Percentiles rank a stretch among this genome's conserved stretches.
These are phyloP conservation scores for Drosophila pseudotakahashii DNA, from an alignment of 2,888 invertebrate genomes.

Conservation along the genomic window DNA sequence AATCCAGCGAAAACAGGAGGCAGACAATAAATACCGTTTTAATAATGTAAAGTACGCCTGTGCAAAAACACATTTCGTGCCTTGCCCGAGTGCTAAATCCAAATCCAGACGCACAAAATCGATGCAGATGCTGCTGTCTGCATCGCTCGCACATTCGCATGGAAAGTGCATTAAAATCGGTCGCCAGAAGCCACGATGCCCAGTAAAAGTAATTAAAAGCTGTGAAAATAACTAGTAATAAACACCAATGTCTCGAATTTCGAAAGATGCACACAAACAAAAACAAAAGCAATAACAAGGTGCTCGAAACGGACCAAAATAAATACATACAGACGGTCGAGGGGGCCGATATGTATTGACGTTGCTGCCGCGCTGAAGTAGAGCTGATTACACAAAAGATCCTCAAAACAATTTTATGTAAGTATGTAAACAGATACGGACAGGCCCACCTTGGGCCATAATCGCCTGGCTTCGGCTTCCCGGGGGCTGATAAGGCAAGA, in stretches of 20 bases:
- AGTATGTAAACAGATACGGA: constrained; percentile 52
- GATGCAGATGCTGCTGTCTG: constrained; percentile 42
- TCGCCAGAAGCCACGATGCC: constrained; percentile 20
- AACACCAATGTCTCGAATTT: constrained; percentile 1
- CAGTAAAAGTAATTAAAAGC: not conserved
- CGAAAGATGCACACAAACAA: constrained; percentile 53
- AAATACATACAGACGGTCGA: constrained; percentile 48
- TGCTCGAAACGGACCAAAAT: constrained; percentile 70
- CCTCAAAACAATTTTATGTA: constrained; percentile 64
- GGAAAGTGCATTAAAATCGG: constrained; percentile 59
- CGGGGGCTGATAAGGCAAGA: constrained; percentile 34
- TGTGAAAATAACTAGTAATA: not conserved
- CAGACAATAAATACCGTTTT: not conserved
- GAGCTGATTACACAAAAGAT: constrained; percentile 49
- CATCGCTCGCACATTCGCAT: constrained; percentile 23
- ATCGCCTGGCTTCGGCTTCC: constrained; percentile 20
- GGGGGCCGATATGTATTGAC: constrained; percentile 29
- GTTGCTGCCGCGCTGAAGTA: constrained; percentile 18
- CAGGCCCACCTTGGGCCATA: constrained; percentile 45
- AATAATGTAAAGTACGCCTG: constrained; percentile 7
- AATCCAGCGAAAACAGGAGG: constrained; percentile 1
- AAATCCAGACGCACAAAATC: constrained; percentile 27
- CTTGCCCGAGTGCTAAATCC: constrained; percentile 11
- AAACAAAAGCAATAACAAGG: constrained; percentile 73
- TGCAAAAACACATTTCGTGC: constrained; percentile 9